Conservation (phyloP, 2,888 invertebrate genomes). For the Invenusta paracnida region DNA sequence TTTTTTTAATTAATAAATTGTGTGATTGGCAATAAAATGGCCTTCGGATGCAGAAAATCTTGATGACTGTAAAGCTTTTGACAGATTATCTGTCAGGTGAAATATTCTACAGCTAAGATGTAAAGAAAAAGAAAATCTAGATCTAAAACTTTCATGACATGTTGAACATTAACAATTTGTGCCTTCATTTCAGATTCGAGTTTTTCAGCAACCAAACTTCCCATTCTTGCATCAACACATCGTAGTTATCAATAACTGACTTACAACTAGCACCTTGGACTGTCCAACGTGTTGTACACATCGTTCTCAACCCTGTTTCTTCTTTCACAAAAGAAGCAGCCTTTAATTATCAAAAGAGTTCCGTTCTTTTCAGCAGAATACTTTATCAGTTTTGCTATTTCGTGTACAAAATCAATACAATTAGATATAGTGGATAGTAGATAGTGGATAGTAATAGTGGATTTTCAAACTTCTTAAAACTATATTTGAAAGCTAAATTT, state of each 20-base stretch:
- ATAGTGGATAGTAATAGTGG: no score
- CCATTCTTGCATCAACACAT: neutral
- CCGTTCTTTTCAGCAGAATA: no score
- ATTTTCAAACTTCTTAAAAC: no score
- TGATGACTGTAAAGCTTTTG: no score
- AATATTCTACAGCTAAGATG: neutral
- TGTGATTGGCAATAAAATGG: neutral
- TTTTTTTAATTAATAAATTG: neutral
- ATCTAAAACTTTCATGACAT: neutral
- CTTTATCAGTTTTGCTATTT: no score
- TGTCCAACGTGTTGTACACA: neutral
- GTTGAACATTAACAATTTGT: neutral
- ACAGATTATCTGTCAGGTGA: neutral
- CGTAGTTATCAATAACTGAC: neutral
- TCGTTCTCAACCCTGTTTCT: no score
- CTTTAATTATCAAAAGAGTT: no score
- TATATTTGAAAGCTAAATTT: no score
- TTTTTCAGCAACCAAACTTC: neutral
- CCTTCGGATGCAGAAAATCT: neutral
- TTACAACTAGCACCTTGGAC: neutral
- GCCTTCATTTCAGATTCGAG: neutral
- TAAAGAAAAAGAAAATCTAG: neutral
- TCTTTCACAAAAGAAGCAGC: no score
- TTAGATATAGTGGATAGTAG: no score
- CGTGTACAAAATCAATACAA: no score